Evolutionary conservation across 2,797 vertebrate species (phyloP).

Genomic region (Tragopan temminckii): DNA sequence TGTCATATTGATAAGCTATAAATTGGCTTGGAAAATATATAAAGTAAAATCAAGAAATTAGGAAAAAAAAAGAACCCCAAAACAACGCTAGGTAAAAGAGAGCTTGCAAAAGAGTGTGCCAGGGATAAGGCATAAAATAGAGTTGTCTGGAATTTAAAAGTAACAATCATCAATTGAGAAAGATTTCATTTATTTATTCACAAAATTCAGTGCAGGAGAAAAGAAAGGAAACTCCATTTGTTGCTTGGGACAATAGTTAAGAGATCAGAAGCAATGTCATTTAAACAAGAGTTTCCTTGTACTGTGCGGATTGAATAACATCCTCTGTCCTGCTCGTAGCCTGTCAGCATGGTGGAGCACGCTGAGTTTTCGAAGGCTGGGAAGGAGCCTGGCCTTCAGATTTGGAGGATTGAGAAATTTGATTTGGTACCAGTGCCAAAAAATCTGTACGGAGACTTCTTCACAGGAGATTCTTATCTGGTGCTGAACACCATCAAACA

Average conservation of each 20-base stretch:
- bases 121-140: not conserved
- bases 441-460: conserved; percentile 94
- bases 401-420: conserved; percentile 97
- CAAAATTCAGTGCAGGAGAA: not conserved
- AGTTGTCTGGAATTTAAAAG: not conserved
- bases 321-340: conserved; percentile 55
- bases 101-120: not conserved
- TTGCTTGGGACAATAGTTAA: not conserved
- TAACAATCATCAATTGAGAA: not conserved
- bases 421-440: conserved; percentile 93
- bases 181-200: not conserved
- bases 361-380: conserved; percentile 93
- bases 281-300: not conserved
- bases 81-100: not conserved
- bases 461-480: conserved; percentile 94
- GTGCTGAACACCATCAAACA: conserved; percentile 95
- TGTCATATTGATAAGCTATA: not conserved
- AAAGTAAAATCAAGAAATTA: not conserved
- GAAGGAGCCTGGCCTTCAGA: conserved; percentile 91
- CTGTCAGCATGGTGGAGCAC: conserved; percentile 92
- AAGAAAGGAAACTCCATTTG: not conserved
- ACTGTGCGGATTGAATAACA: not conserved
- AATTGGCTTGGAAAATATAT: not conserved
- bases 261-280: not conserved
- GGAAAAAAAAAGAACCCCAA: not conserved